phyloP scores from a whole-genome alignment of 2,888 invertebrate genomes.

The Nephrocerus scutellatus region DNA sequence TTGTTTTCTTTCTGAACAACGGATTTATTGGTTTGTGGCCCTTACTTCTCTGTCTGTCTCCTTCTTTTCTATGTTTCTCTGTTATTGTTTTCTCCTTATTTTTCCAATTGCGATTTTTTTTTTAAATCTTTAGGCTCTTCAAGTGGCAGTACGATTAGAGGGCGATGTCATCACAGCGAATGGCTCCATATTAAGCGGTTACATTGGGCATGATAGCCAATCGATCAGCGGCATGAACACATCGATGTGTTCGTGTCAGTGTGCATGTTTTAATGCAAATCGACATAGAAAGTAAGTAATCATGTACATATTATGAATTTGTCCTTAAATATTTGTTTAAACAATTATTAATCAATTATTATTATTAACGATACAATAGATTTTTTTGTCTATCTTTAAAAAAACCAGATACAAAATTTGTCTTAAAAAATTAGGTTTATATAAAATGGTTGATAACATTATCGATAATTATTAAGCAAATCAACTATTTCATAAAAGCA shows the following conservation, averaged over 20 bases:
- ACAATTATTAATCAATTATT: too few relatives aligned
- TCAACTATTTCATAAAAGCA: too few relatives aligned
- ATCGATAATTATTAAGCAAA: too few relatives aligned
- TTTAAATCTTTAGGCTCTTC: slow-evolving; percentile 65
- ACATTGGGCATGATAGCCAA: slow-evolving; percentile 45
- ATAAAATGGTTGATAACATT: too few relatives aligned
- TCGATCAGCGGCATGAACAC: slow-evolving; percentile 43
- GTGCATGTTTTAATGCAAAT: slow-evolving; percentile 48
- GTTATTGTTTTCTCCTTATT: slow-evolving; percentile 1
- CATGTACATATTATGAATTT: too few relatives aligned
- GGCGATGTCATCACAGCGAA: slow-evolving; percentile 96
- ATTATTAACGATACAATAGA: too few relatives aligned
- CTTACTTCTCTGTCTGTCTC: not conserved
- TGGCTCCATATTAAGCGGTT: slow-evolving; percentile 77
- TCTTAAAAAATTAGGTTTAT: too few relatives aligned
- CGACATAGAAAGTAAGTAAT: slow-evolving; percentile 47
- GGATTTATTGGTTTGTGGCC: not conserved
- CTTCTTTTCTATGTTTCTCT: not conserved
- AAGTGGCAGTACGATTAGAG: slow-evolving; percentile 89
- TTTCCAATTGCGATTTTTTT: slow-evolving; percentile 1
- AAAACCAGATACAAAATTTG: too few relatives aligned
- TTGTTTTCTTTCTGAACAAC: not conserved
- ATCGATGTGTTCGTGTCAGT: slow-evolving; percentile 48
- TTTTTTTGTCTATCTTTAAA: too few relatives aligned
- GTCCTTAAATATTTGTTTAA: too few relatives aligned